Evolutionary conservation across 2,888 invertebrate species (phyloP), one percentile per base, ranked within the genome.

Genomic region (Drosophila villosipedis): DNA sequence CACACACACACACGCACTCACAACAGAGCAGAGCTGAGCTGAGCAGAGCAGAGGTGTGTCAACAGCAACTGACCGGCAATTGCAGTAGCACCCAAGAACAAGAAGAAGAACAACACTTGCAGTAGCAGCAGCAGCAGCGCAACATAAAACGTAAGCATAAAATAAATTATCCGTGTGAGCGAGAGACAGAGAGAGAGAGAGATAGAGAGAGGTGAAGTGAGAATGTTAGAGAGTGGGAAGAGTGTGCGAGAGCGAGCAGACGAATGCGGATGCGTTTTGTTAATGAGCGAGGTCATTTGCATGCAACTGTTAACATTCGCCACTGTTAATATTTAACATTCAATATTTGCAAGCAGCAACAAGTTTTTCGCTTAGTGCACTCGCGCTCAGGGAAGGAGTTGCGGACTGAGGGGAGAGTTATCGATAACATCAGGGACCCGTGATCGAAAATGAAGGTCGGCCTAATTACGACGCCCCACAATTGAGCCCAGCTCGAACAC

Each of bases 381-480:
- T 57, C 28, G 39, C 28, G 28, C 12, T 37, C 54, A 55, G 1
- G n/a, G 7, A 12, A 6, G 25, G 10, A 25, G 35, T 16, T 4
- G 6, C 6, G 37, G 6, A 2, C 28, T 37, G 19, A 28, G 41
- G 52, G 12, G 22, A 19, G 43, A 25, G 25, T 25, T 47, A 25
- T 47, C 60, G 68, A 77, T 77, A 68, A 37, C 39, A 80, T 66
- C 66, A 39, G 66, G 68, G 39, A 73, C 81, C 77, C 60, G 66
- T 69, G 77, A 79, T 77, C 66, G 60, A 43, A 43, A 59, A 68
- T 81, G 68, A 79, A 79, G 79, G 79, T 79, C 79, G 78, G 35
- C 28, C 60, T 41, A 76, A 68, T 72, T 72, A 67, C 57, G 43
- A 65, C 55, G 79, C 22, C 22, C 30, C 35, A 35, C 33, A 31